These are phyloP conservation scores for Datnioides undecimradiatus DNA, from an alignment of 2,113 vertebrate genomes.

Conservation along the genomic window DNA sequence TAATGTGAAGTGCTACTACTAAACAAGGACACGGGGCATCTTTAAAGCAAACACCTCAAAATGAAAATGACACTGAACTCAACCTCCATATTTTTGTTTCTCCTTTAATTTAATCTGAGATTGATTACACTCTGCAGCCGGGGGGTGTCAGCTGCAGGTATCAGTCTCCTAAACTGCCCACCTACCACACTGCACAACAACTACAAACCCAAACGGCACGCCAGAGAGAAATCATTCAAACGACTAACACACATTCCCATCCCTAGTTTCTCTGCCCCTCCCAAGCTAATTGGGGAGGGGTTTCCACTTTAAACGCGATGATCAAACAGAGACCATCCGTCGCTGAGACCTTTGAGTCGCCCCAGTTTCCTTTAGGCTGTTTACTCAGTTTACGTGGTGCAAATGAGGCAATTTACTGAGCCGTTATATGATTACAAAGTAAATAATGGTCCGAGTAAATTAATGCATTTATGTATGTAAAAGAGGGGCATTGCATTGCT, in stretches of 20 bases:
- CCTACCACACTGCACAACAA: constrained; percentile 8
- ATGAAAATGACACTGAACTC: no score
- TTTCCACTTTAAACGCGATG: constrained; percentile 50
- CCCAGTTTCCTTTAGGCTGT: constrained; percentile 50
- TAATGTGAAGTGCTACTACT: no score
- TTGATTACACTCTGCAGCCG: no score
- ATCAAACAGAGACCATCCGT: constrained; percentile 55
- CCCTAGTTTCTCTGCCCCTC: background rate
- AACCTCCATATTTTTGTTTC: no score
- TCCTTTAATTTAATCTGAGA: no score
- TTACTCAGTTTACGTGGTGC: constrained; percentile 51
- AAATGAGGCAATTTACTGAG: constrained; percentile 58
- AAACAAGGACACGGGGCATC: no score
- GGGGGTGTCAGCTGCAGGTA: no score
- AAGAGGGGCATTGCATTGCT: background rate
- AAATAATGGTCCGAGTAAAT: constrained; percentile 41
- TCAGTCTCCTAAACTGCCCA: no score
- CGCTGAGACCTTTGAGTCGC: constrained; percentile 45
- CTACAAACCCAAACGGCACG: background rate
- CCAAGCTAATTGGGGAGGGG: constrained; percentile 39
- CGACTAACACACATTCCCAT: background rate
- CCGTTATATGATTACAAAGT: constrained; percentile 18
- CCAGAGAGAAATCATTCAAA: background rate
- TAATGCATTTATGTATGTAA: constrained; percentile 17
- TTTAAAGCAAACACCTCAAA: no score